A percentile compares a stretch with the other conserved stretches of the same genome.
Evolutionary conservation across 2,797 vertebrate species (phyloP).

Genomic region (Brachymystax lenok): DNA sequence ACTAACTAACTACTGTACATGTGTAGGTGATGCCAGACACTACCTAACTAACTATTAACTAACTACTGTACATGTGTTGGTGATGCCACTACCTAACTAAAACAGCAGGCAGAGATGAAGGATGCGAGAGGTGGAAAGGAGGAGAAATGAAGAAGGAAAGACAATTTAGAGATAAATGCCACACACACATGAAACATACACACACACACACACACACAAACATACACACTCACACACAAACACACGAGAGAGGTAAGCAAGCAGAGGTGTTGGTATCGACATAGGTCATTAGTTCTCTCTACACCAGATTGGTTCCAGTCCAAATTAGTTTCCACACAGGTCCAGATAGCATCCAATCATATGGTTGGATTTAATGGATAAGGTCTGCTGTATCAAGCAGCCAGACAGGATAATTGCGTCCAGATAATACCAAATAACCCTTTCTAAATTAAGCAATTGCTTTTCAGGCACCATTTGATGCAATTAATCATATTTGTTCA

Average conservation of each 20-base stretch:
- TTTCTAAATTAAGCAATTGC: background rate
- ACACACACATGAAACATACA: background rate
- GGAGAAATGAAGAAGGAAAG: background rate
- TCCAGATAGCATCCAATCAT: constrained; percentile 5
- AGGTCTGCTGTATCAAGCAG: background rate
- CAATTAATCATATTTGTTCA: background rate
- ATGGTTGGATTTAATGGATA: constrained; percentile 6
- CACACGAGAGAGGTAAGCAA: background rate
- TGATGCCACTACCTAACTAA: background rate
- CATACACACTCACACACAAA: background rate
- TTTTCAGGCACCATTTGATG: background rate
- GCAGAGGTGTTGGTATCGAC: background rate
- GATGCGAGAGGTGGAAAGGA: background rate
- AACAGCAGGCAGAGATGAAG: constrained; percentile 14
- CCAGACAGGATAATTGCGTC: background rate
- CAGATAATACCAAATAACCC: background rate
- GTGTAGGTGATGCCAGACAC: too few species aligned
- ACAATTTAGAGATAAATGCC: background rate
- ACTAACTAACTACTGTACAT: too few species aligned
- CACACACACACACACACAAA: background rate
- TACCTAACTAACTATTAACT: too few species aligned
- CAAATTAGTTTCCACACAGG: constrained; percentile 5
- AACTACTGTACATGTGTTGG: too few species aligned
- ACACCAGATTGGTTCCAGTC: background rate
- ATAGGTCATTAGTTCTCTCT: background rate